Conservation (phyloP, 2,113 vertebrate genomes). For the Passer montanus region DNA sequence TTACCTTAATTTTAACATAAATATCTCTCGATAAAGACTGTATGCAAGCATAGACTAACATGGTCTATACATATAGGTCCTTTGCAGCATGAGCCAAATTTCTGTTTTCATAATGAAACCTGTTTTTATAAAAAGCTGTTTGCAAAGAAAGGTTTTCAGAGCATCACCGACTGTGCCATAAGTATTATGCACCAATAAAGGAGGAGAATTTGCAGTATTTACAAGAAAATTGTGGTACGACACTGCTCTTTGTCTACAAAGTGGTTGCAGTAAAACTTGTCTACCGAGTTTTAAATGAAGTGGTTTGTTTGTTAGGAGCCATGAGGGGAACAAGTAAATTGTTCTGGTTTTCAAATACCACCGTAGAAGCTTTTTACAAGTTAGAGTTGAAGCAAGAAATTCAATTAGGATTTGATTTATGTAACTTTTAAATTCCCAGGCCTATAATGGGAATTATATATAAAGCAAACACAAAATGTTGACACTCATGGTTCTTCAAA, state of each 20-base stretch:
- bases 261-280: neutral
- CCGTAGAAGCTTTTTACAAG: neutral
- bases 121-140: neutral
- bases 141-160: neutral
- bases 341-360: constrained; percentile 3
- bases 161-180: neutral
- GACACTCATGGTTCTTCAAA: neutral
- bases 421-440: neutral
- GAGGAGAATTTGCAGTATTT: neutral
- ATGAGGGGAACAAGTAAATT: neutral
- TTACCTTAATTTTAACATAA: neutral
- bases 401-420: neutral
- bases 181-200: neutral
- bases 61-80: neutral
- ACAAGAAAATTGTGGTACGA: neutral
- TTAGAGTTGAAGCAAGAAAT: neutral
- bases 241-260: neutral
- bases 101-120: neutral
- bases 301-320: neutral
- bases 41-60: neutral
- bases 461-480: neutral
- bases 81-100: neutral
- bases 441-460: neutral
- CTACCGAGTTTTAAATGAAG: neutral
- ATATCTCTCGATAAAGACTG: neutral